Evolutionary conservation across 1,140 invertebrate species (phyloP).

Genomic region (Monomorium pharaonis): DNA sequence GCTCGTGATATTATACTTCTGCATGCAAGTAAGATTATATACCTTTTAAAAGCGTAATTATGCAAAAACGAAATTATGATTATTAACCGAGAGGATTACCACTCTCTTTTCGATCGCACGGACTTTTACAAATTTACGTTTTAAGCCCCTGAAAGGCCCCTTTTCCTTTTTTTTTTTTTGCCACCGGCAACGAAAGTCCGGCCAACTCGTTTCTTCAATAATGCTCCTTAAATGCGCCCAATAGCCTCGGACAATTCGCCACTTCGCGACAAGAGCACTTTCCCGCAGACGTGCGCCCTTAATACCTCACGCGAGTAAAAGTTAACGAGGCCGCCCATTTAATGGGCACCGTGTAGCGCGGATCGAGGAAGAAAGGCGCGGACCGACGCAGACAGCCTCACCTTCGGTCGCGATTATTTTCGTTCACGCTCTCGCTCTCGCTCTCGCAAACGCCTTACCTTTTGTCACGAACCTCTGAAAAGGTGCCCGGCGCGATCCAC

Average conservation of each 20-base stretch:
- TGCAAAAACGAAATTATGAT: background rate
- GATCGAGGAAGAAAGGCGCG: background rate
- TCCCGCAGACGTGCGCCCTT: slow-evolving; percentile 52
- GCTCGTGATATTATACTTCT: slow-evolving; percentile 41
- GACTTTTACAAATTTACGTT: slow-evolving; percentile 6
- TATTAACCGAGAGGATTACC: background rate
- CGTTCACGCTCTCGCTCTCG: background rate
- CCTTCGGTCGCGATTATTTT: background rate
- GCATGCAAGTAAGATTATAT: slow-evolving; percentile 55
- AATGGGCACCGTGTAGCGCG: background rate
- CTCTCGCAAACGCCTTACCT: background rate
- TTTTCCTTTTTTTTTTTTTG: too few relatives aligned
- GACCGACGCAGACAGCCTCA: slow-evolving; percentile 3
- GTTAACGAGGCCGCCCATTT: slow-evolving; percentile 36
- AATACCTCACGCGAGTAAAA: slow-evolving; percentile 34
- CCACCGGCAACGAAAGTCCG: slow-evolving; percentile 37
- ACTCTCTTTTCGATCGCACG: background rate
- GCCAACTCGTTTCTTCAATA: slow-evolving; percentile 16
- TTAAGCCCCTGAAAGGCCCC: too few relatives aligned
- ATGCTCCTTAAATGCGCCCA: background rate
- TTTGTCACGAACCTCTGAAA: slow-evolving; percentile 16
- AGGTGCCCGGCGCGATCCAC: slow-evolving; percentile 65
- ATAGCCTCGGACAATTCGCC: slow-evolving; percentile 4
- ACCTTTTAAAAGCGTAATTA: background rate
- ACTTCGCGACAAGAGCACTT: slow-evolving; percentile 59